These are phyloP conservation scores for Stichopus horrens DNA, from an alignment of 53 echinoderm and acorn worm species.

Conservation along the genomic window DNA sequence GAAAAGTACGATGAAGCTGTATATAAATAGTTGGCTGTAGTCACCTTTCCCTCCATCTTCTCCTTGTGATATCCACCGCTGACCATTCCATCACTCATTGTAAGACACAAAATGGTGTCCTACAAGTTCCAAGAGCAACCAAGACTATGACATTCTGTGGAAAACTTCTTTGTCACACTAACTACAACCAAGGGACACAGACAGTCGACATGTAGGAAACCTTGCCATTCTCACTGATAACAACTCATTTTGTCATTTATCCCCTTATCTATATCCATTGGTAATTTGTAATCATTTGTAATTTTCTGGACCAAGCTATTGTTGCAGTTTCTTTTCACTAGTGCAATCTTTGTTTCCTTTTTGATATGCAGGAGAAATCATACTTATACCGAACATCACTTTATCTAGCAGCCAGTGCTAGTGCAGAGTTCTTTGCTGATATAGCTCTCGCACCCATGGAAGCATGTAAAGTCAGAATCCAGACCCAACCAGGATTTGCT, in stretches of 20 bases:
- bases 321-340: neutral
- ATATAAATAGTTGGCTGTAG: too few relatives aligned
- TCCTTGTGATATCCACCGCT: too few relatives aligned
- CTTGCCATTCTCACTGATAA: neutral
- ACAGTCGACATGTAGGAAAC: neutral
- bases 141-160: too few relatives aligned
- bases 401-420: slow-evolving; percentile 92
- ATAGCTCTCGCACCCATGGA: slow-evolving; percentile 96
- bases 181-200: too few relatives aligned
- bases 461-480: slow-evolving; percentile 86
- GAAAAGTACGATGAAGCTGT: too few relatives aligned
- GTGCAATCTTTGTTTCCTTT: neutral
- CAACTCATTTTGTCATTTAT: too few relatives aligned
- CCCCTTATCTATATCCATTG: neutral
- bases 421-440: slow-evolving; percentile 98
- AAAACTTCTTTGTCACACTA: too few relatives aligned
- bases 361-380: slow-evolving; percentile 55
- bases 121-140: too few relatives aligned
- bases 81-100: too few relatives aligned
- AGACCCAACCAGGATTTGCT: slow-evolving; percentile 86
- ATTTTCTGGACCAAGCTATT: neutral
- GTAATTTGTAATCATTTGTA: neutral
- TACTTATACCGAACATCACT: slow-evolving; percentile 85
- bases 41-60: too few relatives aligned
- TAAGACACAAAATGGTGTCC: too few relatives aligned